Percentiles rank a stretch among this genome's conserved stretches.
Evolutionary conservation across 2,113 vertebrate genomes (phyloP).

Genomic region (Haemorhous mexicanus): DNA sequence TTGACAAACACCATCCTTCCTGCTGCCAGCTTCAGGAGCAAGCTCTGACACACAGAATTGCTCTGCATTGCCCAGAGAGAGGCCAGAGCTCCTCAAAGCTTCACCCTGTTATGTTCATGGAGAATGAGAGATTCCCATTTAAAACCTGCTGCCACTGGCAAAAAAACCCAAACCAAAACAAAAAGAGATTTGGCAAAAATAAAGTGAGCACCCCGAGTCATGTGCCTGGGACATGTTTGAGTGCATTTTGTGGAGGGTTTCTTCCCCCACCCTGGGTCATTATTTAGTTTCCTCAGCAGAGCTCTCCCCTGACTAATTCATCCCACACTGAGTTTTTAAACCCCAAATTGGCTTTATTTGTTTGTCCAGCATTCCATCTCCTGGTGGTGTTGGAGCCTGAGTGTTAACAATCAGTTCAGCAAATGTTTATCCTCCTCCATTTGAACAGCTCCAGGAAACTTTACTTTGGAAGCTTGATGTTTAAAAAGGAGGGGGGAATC

Average conservation of each 20-base stretch:
- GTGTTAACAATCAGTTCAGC: not conserved
- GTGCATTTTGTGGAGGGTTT: not conserved
- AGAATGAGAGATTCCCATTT: not conserved
- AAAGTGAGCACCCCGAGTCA: not conserved
- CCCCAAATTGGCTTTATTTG: not conserved
- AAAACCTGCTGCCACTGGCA: not conserved
- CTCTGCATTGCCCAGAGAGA: not conserved
- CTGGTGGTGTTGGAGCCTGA: not conserved
- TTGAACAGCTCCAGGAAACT: not conserved
- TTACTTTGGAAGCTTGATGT: constrained; percentile 18
- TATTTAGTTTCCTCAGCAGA: not conserved
- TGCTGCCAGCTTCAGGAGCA: not conserved
- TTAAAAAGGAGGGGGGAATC: not conserved
- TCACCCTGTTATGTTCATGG: not conserved
- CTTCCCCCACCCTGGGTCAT: not conserved
- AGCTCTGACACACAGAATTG: not conserved
- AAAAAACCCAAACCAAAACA: not conserved
- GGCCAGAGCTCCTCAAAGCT: not conserved
- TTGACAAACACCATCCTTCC: not conserved
- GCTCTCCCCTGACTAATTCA: not conserved
- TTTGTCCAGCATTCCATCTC: constrained; percentile 17
- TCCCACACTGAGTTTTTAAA: constrained; percentile 2
- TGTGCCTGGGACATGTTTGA: not conserved
- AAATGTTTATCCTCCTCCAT: constrained; percentile 22
- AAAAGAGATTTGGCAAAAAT: not conserved